Base-by-base conservation (phyloP, 2,797 vertebrate species). In the Phaenicophaeus curvirostris region DNA sequence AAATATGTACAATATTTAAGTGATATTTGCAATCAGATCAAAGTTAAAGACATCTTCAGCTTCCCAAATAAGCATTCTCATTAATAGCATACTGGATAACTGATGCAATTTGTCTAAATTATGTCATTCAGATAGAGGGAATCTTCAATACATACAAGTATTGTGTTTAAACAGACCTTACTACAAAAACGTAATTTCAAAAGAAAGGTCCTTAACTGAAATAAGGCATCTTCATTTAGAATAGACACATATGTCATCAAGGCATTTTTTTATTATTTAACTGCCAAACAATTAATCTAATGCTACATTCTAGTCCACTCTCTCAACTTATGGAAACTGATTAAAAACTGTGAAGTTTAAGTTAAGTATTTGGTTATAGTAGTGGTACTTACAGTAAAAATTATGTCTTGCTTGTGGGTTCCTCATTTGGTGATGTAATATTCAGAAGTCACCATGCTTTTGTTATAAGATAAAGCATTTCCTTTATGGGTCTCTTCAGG, bases 361-460 rank as follows among this genome's bases (percentile, higher is more conserved):
- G 23, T 61, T 37, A 55, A 57, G 8, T 42, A 59, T 81, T 91
- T 84, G 39, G n/a, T 9, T 91, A 20, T 18, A 46, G 42, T 24
- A 63, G 41, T 10, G 1, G 53, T 93, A 98, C 98, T 98, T 96
- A 98, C 98, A 89, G 96, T 97, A 98, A 96, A 98, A 97, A 91
- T 95, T 97, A 92, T 97, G 97, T 94, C 97, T 97, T 95, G 90
- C 97, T 93, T 97, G 97, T 96, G 97, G 96, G 97, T 98, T 98
- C 98, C 97, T 98, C 97, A 97, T 98, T 97, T 98, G 97, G 95
- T 94, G 97, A 95, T 96, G 91, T 86, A 97, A 95, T 96, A 95
- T 95, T 96, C 94, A 97, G 97, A 95, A 97, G 96, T 98, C 97
- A 97, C 97, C 96, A 96, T 98, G 96, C 95, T 97, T 98, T 96